phyloP scores from a whole-genome alignment of 2,888 invertebrate species.

The Tigriopus californicus region DNA sequence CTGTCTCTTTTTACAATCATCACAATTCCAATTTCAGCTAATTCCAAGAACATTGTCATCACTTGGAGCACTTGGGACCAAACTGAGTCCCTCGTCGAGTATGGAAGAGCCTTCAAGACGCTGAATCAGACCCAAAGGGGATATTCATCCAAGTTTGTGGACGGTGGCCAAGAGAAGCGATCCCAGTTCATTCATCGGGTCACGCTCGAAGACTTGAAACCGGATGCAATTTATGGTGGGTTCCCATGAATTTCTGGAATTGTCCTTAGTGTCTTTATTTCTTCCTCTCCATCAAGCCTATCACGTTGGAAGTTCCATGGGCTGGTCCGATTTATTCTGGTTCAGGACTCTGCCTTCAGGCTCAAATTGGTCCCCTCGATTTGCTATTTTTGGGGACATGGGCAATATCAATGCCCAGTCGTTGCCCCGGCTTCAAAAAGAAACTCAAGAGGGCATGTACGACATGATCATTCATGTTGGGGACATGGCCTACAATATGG shows the following conservation, averaged over 20 bases:
- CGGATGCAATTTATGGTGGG: conserved; percentile 17
- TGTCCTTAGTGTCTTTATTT: not conserved
- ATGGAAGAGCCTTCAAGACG: conserved; percentile 39
- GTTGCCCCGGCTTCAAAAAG: conserved; percentile 57
- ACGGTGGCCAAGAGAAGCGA: conserved; percentile 45
- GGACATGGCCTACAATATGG: conserved; percentile 88
- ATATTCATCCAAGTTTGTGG: conserved; percentile 42
- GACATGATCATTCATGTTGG: conserved; percentile 79
- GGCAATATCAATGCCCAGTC: conserved; percentile 80
- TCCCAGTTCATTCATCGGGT: conserved; percentile 62
- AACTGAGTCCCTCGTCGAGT: conserved; percentile 47
- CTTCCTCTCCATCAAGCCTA: conserved; percentile 34
- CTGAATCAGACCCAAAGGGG: conserved; percentile 29
- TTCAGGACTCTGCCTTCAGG: conserved; percentile 50
- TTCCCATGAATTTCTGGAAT: not conserved
- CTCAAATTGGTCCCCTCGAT: conserved; percentile 51
- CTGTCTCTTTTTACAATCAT: no score
- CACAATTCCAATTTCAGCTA: no score
- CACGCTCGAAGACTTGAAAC: conserved; percentile 26
- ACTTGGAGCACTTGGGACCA: conserved; percentile 66
- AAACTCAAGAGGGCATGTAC: conserved; percentile 55
- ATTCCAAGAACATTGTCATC: conserved; percentile 41
- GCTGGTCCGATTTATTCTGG: conserved; percentile 62
- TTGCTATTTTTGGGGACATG: conserved; percentile 84
- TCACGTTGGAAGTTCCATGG: conserved; percentile 54